Evolutionary conservation across 1,140 invertebrate species (phyloP), one percentile per base, ranked within the genome.

Genomic region (Episyrphus balteatus): DNA sequence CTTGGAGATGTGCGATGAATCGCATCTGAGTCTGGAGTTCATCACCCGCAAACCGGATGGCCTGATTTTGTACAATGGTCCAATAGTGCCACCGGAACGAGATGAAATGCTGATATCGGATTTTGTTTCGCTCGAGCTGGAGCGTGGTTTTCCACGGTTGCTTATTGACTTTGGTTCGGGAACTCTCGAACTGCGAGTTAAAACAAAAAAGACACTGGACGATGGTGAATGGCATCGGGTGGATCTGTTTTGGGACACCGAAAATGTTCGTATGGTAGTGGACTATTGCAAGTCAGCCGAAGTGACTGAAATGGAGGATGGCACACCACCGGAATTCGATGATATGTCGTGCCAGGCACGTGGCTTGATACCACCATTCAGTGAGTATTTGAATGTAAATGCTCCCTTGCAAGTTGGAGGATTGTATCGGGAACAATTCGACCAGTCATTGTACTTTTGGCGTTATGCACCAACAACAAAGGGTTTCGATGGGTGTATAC

Each of bases 191-290:
- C 69, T 98, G 11, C 77, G 84, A 62, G 82, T 98, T 0, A 88
- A 92, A 71, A 88, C 88, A 1, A 86, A 87, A 56, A 83, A 84
- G 58, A 82, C 80, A 0, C 67, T 98, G 33, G 88, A 91, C 63
- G 92, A 97, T 67, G 92, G 92, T 2, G 88, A 92, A 63, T 98
- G 94, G 94, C 94, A 98, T 71, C 76, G 88, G 49, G 73, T 98
- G 42, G 93, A 98, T 69, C 80, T 98, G 46, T 95, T 94, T 64
- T 94, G 92, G 86, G 84, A 91, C 58, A 92, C 88, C 12, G 92
- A 93, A 76, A 84, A 81, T 54, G 87, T 93, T 1, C 77, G 87
- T 57, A 82, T 97, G 75, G 84, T 95, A 12, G 86, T 97, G 2
- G 92, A 98, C 63, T 86, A 82, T 50, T 98, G 93, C 65, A 84